phyloP scores from a whole-genome alignment of 2,113 vertebrate genomes.

The Rhadina sibilatrix region DNA sequence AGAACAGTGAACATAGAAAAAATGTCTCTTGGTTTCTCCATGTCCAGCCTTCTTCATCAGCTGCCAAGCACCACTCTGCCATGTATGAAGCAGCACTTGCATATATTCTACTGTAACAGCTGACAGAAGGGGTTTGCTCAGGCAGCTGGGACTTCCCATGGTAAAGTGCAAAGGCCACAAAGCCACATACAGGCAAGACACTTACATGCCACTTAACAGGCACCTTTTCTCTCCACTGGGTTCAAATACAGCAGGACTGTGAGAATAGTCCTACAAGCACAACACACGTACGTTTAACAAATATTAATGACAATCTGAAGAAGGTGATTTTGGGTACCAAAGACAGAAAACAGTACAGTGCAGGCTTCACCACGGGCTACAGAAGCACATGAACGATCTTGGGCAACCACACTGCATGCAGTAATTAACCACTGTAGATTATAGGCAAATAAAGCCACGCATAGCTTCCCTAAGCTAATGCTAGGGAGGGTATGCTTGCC shows the following conservation, averaged over 20 bases:
- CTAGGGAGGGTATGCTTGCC: background rate
- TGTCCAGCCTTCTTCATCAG: background rate
- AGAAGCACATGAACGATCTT: background rate
- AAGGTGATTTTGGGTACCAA: background rate
- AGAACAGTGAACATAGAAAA: background rate
- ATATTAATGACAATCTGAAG: background rate
- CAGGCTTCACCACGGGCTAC: background rate
- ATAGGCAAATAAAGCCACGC: background rate
- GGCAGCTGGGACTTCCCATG: background rate
- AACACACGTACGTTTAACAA: background rate
- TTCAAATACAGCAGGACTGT: background rate
- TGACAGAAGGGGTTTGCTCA: background rate
- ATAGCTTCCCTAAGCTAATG: background rate
- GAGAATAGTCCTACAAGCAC: background rate
- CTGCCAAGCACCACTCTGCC: background rate
- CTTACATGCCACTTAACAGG: background rate
- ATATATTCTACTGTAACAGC: background rate
- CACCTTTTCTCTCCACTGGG: background rate
- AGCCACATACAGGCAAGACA: background rate
- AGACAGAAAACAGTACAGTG: background rate
- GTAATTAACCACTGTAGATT: background rate
- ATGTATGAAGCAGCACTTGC: background rate
- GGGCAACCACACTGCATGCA: background rate
- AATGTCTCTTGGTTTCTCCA: background rate
- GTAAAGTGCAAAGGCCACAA: background rate